Evolutionary conservation across 2,797 vertebrate species (phyloP), one percentile per base, ranked within the genome.

Genomic region (Protosalanx chinensis): DNA sequence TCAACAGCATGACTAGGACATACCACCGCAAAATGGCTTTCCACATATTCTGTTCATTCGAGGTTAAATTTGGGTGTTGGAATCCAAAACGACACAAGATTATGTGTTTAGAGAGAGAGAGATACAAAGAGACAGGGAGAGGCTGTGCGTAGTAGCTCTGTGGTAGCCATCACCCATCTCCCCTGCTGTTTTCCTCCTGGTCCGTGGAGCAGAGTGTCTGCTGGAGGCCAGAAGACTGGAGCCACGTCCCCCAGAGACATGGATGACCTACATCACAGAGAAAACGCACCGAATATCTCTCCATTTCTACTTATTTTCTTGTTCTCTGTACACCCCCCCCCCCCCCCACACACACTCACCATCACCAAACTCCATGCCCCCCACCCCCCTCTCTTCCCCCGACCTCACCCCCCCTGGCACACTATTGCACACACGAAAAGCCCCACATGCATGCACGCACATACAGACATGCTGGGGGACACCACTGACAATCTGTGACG

Each of bases 251-350:
- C 79, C 72, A 49, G 79, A 84, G 81, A 76, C 63, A 73, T 64
- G 75, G 41, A 20, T 82, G 84, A 81, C 83, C 81, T 79, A 83
- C 68, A 87, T 79, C 76, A 82, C 74, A 77, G 78, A 77, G 5
- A 77, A 74, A 70, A 74, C 66, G 73, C 70, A 37, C 69, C 66
- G 30, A 61, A 46, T 71, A n/a, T 15, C 30, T 32, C 63, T 32
- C 23, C 6, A 32, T 20, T 2, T 72, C 27, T 71, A 27, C 8
- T 32, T 35, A 8, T 56, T 16, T 56, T 63, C 73, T 53, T 78
- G 72, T 76, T 71, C 75, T 75, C 6, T 69, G 59, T 74, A 79
- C 49, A 64, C 37, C 57, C 57, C 67, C 46, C 56, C 51, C 67
- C 0, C 18, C 79, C 69, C 58, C 10, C 70, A 70, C 60, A 72